Evolutionary conservation across 2,113 vertebrate genomes (phyloP), one percentile per base, ranked within the genome.

Genomic region (Excalfactoria chinensis): DNA sequence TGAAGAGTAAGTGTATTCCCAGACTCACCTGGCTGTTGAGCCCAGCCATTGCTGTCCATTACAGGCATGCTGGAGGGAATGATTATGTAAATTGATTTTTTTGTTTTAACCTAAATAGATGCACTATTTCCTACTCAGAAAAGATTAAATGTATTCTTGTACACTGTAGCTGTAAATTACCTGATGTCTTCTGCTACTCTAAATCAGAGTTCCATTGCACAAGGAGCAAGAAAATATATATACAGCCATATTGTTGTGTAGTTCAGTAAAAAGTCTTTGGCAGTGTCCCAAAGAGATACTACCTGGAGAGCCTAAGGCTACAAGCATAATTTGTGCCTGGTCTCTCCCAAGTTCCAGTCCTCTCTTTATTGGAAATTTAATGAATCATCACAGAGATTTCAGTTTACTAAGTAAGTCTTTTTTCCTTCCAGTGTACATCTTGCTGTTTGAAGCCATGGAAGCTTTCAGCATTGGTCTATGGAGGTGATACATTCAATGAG

Each of bases 211-310:
- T 53, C 68, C 26, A 85, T 63, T 11, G 11, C 35, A 71, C 7
- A 56, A 62, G 53, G 26, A 87, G 34, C 30, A 69, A 20, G 32
- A 22, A 28, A n/a, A 73, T 93, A 30, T 7, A 30, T 7, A 53
- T 1, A 8, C 9, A 37, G 40, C 19, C 49, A 2, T 25, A 40
- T 40, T 6, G 25, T 1, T 62, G 20, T 23, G 26, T 32, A 74
- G 13, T 3, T 40, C 62, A 34, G 18, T 12, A 53, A 30, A 0
- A 0, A 35, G 15, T n/a, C 44, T 37, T 62, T 55, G 32, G 7
- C 55, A 21, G 43, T 5, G 4, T 32, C 41, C n/a, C 5, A 0
- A 25, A 32, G 26, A 77, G 43, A 41, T 17, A 9, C 11, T n/a
- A 14, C 8, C 37, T 37, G 51, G 30, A 81, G 60, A 68, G 34